Conservation (phyloP, 2,888 invertebrate species). For the Chrysodeixis includens region DNA sequence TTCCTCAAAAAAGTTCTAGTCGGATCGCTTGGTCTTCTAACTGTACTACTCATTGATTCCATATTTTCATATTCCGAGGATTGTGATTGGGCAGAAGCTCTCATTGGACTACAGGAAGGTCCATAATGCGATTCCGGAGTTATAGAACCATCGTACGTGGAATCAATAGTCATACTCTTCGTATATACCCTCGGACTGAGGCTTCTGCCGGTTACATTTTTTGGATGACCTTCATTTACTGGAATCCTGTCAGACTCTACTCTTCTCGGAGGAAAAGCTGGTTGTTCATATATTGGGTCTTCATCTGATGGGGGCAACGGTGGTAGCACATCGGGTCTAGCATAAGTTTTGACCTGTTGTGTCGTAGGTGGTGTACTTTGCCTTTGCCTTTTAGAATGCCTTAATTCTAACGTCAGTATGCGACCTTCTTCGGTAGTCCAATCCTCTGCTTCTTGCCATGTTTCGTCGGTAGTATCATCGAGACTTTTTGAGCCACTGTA, state of each 20-base stretch:
- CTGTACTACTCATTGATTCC: constrained; percentile 57
- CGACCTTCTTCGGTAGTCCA: constrained; percentile 89
- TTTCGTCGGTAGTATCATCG: constrained; percentile 71
- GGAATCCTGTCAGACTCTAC: constrained; percentile 75
- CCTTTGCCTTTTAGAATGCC: constrained; percentile 93
- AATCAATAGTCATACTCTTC: constrained; percentile 70
- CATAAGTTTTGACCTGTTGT: constrained; percentile 82
- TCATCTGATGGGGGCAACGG: constrained; percentile 89
- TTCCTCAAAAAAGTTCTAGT: constrained; percentile 70
- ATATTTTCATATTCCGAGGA: constrained; percentile 87
- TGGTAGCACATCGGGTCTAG: constrained; percentile 92
- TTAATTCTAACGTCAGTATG: constrained; percentile 91
- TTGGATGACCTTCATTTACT: constrained; percentile 85
- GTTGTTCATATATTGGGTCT: constrained; percentile 89
- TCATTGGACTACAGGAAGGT: constrained; percentile 79
- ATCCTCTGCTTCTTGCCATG: constrained; percentile 75
- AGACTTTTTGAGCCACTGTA: constrained; percentile 75
- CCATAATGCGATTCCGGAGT: constrained; percentile 70
- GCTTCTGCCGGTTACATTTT: constrained; percentile 92
- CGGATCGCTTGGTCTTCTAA: constrained; percentile 62
- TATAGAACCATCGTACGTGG: constrained; percentile 64
- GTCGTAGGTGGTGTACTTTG: constrained; percentile 87
- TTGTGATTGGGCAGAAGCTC: constrained; percentile 86
- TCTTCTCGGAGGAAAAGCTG: constrained; percentile 88
- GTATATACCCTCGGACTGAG: constrained; percentile 83